Base-by-base conservation (phyloP, 2,888 invertebrate genomes). In the Drosophila yooni region DNA sequence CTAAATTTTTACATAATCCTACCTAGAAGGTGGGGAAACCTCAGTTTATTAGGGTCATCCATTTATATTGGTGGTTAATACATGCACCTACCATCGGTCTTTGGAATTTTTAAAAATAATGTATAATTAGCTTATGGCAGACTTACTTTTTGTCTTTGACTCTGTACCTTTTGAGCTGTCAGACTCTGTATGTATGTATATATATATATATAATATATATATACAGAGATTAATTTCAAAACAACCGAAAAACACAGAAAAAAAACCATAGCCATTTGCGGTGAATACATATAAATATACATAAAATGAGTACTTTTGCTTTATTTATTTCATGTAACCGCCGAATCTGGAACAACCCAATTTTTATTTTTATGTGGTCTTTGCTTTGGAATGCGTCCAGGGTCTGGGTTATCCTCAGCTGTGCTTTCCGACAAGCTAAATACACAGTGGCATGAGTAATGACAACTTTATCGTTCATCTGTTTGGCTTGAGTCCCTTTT, bases 401-500 rank as follows among this genome's bases (percentile, higher is more conserved):
- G 21, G 15, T 52, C 59, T 52, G 59, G 75, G 59, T 62, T 65
- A 66, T 43, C 34, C 52, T 52, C 43, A 15, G 70, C 64, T 52
- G 72, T 27, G 64, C 43, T 43, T 57, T 40, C 43, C 34, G 70
- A 53, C 74, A 60, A 59, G 51, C 67, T 76, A 67, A 80, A 72
- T 63, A 72, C 74, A 73, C 71, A 69, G 43, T 25, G 52, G 71
- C 48, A 74, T 82, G 84, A 79, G 74, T 84, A 82, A 82, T 82
- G 84, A 72, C 79, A 82, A 70, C 63, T 79, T 79, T 80, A 82
- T 81, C 64, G 72, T 48, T 70, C 60, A 77, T 77, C 74, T 70
- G 68, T 70, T 66, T 66, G 52, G 48, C 38, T 56, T 64, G 59
- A 13, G 71, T 66, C 72, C 73, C 52, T 52, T 46, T 25, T 18